These are phyloP conservation scores for Colistium nudipinnis DNA, from an alignment of 2,113 vertebrate genomes.

Conservation along the genomic window DNA sequence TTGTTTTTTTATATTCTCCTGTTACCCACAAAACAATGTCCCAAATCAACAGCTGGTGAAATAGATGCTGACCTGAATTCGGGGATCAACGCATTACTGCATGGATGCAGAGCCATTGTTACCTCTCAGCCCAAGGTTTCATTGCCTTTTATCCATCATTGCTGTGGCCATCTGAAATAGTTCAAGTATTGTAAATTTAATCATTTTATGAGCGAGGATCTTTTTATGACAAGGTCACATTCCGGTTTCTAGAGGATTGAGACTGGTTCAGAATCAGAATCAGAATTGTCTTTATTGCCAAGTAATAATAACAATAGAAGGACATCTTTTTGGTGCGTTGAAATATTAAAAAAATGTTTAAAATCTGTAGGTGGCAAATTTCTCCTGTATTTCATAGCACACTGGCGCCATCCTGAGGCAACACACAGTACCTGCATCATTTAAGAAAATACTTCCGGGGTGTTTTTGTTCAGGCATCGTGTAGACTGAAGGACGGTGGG, in stretches of 20 bases:
- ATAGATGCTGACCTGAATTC: neutral
- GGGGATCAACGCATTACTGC: neutral
- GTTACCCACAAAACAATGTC: slow-evolving; percentile 15
- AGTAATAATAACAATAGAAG: too few relatives aligned
- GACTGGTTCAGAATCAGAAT: slow-evolving; percentile 34
- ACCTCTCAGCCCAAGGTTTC: neutral
- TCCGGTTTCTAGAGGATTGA: slow-evolving; percentile 31
- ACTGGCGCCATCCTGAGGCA: slow-evolving; percentile 70
- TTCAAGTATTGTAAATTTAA: neutral
- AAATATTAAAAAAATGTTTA: too few relatives aligned
- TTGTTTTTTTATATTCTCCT: slow-evolving; percentile 6
- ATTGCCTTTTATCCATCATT: neutral
- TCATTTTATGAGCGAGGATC: neutral
- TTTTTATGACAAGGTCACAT: slow-evolving; percentile 15
- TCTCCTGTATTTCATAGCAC: slow-evolving; percentile 55
- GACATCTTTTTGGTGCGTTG: too few relatives aligned
- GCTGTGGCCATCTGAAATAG: slow-evolving; percentile 1
- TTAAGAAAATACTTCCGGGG: neutral
- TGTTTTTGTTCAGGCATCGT: neutral
- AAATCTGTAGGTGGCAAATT: slow-evolving; percentile 5
- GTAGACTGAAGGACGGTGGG: neutral
- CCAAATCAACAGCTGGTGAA: slow-evolving; percentile 12
- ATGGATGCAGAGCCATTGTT: neutral
- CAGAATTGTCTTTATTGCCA: too few relatives aligned
- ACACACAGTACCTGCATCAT: slow-evolving; percentile 29